Evolutionary conservation across 2,888 invertebrate genomes (phyloP), one percentile per base, ranked within the genome.

Genomic region (Camponotus fellah): DNA sequence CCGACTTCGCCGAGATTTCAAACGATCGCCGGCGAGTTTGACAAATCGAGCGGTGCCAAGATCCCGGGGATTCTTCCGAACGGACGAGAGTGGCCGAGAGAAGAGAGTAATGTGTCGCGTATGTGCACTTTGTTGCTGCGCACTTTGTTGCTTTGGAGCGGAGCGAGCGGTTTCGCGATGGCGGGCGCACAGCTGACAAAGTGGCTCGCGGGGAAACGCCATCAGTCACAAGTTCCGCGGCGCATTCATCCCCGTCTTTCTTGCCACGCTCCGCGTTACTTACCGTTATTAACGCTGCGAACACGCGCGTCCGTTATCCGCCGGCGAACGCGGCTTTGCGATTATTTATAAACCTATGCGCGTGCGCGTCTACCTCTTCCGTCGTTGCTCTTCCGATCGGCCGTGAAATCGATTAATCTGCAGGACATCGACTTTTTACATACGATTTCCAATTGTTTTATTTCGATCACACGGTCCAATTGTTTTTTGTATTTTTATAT

Each of bases 261-360:
- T 84, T 82, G 69, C 86, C 69, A 58, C 72, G 72, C 56, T 87
- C 43, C 65, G 71, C 76, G 81, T 85, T 87, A 87, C 87, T 87
- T 85, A 85, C 81, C 82, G 82, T 88, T 84, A 88, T 87, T 87
- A 87, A 87, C 84, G 79, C 82, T 68, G 53, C 79, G 82, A 64
- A 69, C 68, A 60, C 82, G 87, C 88, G 65, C 87, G 83, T 77
- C 82, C 56, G 84, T 86, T 82, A 81, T 79, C 71, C 81, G 60
- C 56, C 34, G 32, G 40, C 49, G 58, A 84, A 72, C 53, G 71
- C 46, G 58, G 49, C 21, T 58, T 79, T 21, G 69, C 81, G 84
- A 64, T 86, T 87, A 88, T 89, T 89, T 89, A 88, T 87, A 88
- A 82, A 83, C 53, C 34, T 37, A 34, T 58, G 40, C 21, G 32